Evolutionary conservation across 2,113 vertebrate genomes (phyloP), one percentile per base, ranked within the genome.

Genomic region (Pseudolaguvia tuberculata): DNA sequence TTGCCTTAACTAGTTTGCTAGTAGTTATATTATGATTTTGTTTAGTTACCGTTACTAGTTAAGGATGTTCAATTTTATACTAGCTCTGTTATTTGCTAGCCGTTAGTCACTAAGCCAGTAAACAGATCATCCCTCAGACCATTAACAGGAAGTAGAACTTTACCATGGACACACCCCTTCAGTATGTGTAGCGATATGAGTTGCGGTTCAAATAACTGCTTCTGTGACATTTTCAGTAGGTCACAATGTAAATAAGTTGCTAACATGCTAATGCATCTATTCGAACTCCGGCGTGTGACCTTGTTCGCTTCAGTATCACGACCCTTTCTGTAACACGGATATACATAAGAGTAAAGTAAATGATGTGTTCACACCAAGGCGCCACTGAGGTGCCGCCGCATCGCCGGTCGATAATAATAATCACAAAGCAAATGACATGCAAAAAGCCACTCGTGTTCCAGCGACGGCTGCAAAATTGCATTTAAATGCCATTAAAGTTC

Each of bases 401-500:
- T 20, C 12, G 45, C 57, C 76, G 52, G 76, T 83, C 81, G 66
- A 75, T 74, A 75, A 76, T 83, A 80, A 69, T 76, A 80, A 80
- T 83, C 71, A 61, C 67, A 75, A 76, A 75, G 47, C 57, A 80
- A 50, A 80, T 59, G 68, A 76, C 72, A 83, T 80, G 78, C 78
- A 80, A 76, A 75, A 80, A 80, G 72, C 81, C 78, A 78, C 69
- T 73, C 66, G 73, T 80, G 78, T 57, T 76, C 72, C 23, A 21
- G 39, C 57, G 52, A 73, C 76, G 45, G 69, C 62, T 62, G 51
- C 77, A 62, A 76, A 78, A 83, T 83, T 83, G 78, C 76, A 83
- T 83, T 83, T 83, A 83, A 83, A 83, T 83, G 81, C 69, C 81
- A 83, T 83, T 83, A 83, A 83, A 80, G 81, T 83, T 80, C 81